Base-by-base conservation (phyloP, 2,888 invertebrate species). In the Zeuzera pyrina region DNA sequence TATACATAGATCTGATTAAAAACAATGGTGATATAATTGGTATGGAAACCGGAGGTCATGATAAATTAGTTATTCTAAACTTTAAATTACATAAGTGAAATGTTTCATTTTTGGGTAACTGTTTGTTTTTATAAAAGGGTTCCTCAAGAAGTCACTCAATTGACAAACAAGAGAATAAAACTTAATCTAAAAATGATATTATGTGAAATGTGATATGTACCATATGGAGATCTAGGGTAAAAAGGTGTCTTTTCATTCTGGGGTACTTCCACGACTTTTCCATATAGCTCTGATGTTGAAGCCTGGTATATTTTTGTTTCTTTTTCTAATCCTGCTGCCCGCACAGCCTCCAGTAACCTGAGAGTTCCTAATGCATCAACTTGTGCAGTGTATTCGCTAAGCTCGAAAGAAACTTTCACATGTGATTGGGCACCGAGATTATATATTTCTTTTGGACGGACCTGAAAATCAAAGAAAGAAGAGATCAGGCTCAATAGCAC, bases 381-480 rank as follows among this genome's bases (percentile, higher is more conserved):
- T 83, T 99, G 97, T 0, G 98, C 97, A 0, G 99, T 99, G 60
- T 99, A 99, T 76, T 99, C 98, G 54, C 97, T 97, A 39, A 99
- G 84, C 61, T 99, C 98, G 65, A 99, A 99, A 0, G 98, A 99
- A 21, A 98, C 97, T 83, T 98, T 98, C 1, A 99, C 98, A 74
- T 99, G 99, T 47, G 98, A 98, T 67, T 99, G 98, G 0, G 99
- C 99, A 1, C 97, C 99, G 41, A 99, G 85, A 83, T 99, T 99
- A 69, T 99, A 99, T 45, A 99, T 94, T 81, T 99, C 99, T 21
- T 89, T 89, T 0, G 99, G 99, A 51, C 76, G 87, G 63, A 60
- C 85, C 88, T 84, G 51, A 1, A 49, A 56, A 27, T 19, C 8
- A n/a, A n/a, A n/a, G n/a, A n/a, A n/a, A n/a, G n/a, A n/a, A n/a